Percentiles rank a stretch among this genome's conserved stretches.
phyloP scores from a whole-genome alignment of 2,888 invertebrate genomes.

The Chouioia cunea region DNA sequence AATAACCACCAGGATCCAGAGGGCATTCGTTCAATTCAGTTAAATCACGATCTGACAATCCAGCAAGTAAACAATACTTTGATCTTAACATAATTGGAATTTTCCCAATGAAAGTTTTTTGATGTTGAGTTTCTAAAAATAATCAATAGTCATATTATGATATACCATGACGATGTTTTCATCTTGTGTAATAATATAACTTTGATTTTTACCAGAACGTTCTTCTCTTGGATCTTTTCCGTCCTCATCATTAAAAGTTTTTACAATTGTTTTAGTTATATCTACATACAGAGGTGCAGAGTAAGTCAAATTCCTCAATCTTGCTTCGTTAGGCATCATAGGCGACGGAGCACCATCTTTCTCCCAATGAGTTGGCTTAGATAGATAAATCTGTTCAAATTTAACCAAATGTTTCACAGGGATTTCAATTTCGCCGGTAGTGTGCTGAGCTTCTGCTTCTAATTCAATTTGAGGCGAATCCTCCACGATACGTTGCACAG shows the following conservation, averaged over 20 bases:
- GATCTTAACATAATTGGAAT: conserved; percentile 99
- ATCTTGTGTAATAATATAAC: background rate
- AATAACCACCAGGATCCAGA: conserved; percentile 98
- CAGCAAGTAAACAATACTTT: conserved; percentile 94
- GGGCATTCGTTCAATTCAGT: conserved; percentile 99
- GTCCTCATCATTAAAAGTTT: conserved; percentile 71
- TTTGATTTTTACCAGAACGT: background rate
- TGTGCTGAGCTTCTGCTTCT: conserved; percentile 97
- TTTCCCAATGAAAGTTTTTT: conserved; percentile 81
- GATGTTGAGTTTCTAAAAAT: conserved; percentile 72
- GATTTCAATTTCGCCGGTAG: conserved; percentile 90
- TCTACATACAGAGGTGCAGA: conserved; percentile 99
- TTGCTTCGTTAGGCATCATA: conserved; percentile 99
- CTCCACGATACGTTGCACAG: conserved; percentile 98
- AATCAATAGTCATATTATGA: background rate
- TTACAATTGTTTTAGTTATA: conserved; percentile 95
- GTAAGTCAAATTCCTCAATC: conserved; percentile 96
- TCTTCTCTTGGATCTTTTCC: conserved; percentile 76
- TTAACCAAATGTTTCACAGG: conserved; percentile 90
- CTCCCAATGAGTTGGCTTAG: conserved; percentile 99
- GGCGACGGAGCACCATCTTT: conserved; percentile 99
- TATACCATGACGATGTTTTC: background rate
- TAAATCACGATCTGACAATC: conserved; percentile 97
- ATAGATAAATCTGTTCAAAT: conserved; percentile 99
- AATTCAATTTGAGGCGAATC: conserved; percentile 98